Percentiles rank a stretch among this genome's conserved stretches.
Conservation (phyloP, 1,140 invertebrate genomes). For the Coelopa frigida region DNA sequence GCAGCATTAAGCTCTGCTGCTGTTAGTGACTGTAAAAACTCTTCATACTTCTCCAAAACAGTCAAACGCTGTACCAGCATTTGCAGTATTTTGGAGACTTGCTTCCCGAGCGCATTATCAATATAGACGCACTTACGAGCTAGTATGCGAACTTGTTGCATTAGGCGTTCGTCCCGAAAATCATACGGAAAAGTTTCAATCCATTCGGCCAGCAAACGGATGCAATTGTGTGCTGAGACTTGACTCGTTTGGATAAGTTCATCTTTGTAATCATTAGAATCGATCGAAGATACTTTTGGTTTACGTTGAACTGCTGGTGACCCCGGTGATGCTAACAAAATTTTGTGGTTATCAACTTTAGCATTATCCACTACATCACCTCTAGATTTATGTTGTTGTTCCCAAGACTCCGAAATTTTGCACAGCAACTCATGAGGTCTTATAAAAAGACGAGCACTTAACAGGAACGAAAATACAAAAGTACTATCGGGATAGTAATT, state of each 20-base stretch:
- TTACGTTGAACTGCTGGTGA: conserved; percentile 8
- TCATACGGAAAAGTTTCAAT: conserved; percentile 93
- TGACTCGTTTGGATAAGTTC: conserved; percentile 32
- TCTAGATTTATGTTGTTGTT: conserved; percentile 52
- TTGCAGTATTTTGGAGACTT: conserved; percentile 79
- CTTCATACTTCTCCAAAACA: conserved; percentile 79
- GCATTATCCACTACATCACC: conserved; percentile 31
- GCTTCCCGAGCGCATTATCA: conserved; percentile 60
- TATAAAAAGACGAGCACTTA: conserved; percentile 89
- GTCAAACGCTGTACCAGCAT: conserved; percentile 76
- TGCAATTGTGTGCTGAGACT: conserved; percentile 49
- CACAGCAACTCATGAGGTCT: conserved; percentile 85
- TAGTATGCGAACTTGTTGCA: conserved; percentile 84
- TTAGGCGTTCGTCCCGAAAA: conserved; percentile 89
- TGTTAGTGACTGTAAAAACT: conserved; percentile 53
- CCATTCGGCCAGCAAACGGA: conserved; percentile 86
- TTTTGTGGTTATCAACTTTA: conserved; percentile 4
- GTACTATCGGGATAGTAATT: conserved; percentile 82
- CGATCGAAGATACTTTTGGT: conserved; percentile 10
- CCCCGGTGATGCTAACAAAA: not conserved
- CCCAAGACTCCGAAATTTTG: conserved; percentile 70
- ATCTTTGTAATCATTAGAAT: conserved; percentile 23
- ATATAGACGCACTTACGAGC: conserved; percentile 70
- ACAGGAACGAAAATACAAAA: conserved; percentile 88
- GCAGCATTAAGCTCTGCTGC: conserved; percentile 7